Conservation (phyloP, 1,140 invertebrate species). For the Eriosoma lanigerum region DNA sequence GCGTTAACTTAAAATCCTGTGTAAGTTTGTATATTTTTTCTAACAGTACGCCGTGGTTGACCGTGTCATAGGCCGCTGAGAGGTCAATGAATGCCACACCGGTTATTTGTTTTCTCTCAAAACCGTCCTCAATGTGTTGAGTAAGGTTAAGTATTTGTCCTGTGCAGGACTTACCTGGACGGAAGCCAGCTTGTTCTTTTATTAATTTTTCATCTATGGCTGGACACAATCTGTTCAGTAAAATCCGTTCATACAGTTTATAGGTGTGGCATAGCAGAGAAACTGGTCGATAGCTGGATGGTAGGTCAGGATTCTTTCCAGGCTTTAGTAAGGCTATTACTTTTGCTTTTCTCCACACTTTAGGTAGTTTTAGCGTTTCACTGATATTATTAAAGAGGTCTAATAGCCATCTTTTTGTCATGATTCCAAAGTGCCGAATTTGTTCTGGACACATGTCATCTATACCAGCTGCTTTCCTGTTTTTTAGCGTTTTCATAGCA, state of each 20-base stretch:
- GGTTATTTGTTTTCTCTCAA: slow-evolving; percentile 49
- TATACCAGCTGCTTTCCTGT: slow-evolving; percentile 29
- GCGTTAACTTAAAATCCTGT: slow-evolving; percentile 7
- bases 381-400: slow-evolving; percentile 27
- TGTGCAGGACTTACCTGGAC: neutral
- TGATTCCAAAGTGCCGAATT: slow-evolving; percentile 30
- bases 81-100: neutral
- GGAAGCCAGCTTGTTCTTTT: slow-evolving; percentile 51
- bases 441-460: slow-evolving; percentile 36
- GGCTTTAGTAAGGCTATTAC: slow-evolving; percentile 52
- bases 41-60: slow-evolving; percentile 47
- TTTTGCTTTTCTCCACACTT: slow-evolving; percentile 46
- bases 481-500: too few relatives aligned
- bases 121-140: slow-evolving; percentile 52
- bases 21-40: slow-evolving; percentile 42
- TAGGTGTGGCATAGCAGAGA: slow-evolving; percentile 52
- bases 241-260: slow-evolving; percentile 51
- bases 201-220: neutral
- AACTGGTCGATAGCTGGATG: neutral
- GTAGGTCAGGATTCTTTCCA: slow-evolving; percentile 28
- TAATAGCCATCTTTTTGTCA: slow-evolving; percentile 2
- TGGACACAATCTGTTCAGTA: slow-evolving; percentile 36
- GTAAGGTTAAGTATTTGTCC: slow-evolving; percentile 52
- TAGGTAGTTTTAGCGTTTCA: neutral
- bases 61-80: neutral